Percentiles rank a stretch among this genome's conserved stretches.
phyloP scores from a whole-genome alignment of 2,888 invertebrate species.

The Drosophila multiciliata region DNA sequence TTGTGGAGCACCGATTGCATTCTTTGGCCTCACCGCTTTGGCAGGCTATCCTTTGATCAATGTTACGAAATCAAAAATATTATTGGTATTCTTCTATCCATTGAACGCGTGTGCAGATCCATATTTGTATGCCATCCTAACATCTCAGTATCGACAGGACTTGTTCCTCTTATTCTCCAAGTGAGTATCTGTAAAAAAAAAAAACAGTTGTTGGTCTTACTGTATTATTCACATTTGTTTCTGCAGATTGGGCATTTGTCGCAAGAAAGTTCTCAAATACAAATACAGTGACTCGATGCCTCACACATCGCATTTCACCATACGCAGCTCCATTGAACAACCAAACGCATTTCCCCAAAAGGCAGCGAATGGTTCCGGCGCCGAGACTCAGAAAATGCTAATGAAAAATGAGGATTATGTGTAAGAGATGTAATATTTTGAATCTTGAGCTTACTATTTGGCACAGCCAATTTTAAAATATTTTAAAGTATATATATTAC shows the following conservation, averaged over 20 bases:
- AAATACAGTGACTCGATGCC: slow-evolving; percentile 83
- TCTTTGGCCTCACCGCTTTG: slow-evolving; percentile 94
- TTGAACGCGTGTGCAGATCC: slow-evolving; percentile 97
- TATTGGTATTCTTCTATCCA: slow-evolving; percentile 95
- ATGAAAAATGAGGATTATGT: slow-evolving; percentile 81
- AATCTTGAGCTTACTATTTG: neutral
- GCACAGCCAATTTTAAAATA: neutral
- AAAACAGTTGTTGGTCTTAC: no score
- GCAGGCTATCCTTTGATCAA: slow-evolving; percentile 93
- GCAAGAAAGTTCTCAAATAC: slow-evolving; percentile 85
- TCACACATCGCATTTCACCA: slow-evolving; percentile 79
- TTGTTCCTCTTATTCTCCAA: slow-evolving; percentile 88
- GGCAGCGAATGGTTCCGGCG: slow-evolving; percentile 35
- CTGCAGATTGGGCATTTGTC: slow-evolving; percentile 86
- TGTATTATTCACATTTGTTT: neutral
- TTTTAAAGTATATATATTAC: neutral
- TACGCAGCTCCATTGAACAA: slow-evolving; percentile 71
- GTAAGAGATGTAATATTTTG: slow-evolving; percentile 43
- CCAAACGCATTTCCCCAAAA: slow-evolving; percentile 60
- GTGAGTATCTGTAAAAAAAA: slow-evolving; percentile 81
- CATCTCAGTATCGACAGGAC: slow-evolving; percentile 93
- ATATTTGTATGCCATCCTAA: slow-evolving; percentile 95
- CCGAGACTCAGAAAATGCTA: slow-evolving; percentile 80
- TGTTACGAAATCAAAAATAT: slow-evolving; percentile 91
- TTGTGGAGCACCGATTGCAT: slow-evolving; percentile 95